Base-by-base conservation (phyloP, 2,113 vertebrate species). In the Semicossyphus pulcher region DNA sequence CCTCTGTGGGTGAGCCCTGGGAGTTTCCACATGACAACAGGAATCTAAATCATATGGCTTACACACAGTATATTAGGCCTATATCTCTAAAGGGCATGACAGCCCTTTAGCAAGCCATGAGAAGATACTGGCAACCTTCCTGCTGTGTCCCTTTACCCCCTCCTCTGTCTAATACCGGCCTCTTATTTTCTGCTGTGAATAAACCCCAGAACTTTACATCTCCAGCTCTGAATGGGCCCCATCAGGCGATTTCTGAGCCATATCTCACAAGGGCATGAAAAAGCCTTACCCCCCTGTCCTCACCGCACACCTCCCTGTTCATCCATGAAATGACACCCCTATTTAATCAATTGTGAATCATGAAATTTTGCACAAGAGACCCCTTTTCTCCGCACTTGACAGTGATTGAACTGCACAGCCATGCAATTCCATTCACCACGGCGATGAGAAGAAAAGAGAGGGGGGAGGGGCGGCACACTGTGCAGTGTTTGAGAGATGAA, bases 341-440 rank as follows among this genome's bases (percentile, higher is more conserved):
- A 89, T 91, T 92, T 90, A 91, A 92, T 92, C 88, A 90, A 90
- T 91, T 92, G 91, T 90, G 90, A 92, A 90, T 91, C 87, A 87
- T 91, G 89, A 91, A 90, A 89, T 90, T 90, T 91, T 90, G 88
- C 91, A 91, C 90, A 88, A 91, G 91, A 91, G 88, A 87, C 87
- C 81, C 84, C 83, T 91, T 91, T 90, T 88, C 86, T 88, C 84
- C 79, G 79, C 76, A 88, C 85, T 92, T 92, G 91, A 93, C 91
- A 93, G 89, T 92, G 89, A 93, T 93, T 91, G 91, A 92, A 92
- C 87, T 86, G 90, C 91, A 93, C 90, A 93, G 91, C 89, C 90
- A 91, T 90, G 91, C 87, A 88, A 90, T 91, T 86, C 86, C 88
- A 91, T 92, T 92, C 89, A 92, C 86, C 87, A 88, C 85, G 56